Percentiles rank a stretch among this genome's conserved stretches.
Evolutionary conservation across 2,888 invertebrate species (phyloP).

Genomic region (Acanthopleura granulata): DNA sequence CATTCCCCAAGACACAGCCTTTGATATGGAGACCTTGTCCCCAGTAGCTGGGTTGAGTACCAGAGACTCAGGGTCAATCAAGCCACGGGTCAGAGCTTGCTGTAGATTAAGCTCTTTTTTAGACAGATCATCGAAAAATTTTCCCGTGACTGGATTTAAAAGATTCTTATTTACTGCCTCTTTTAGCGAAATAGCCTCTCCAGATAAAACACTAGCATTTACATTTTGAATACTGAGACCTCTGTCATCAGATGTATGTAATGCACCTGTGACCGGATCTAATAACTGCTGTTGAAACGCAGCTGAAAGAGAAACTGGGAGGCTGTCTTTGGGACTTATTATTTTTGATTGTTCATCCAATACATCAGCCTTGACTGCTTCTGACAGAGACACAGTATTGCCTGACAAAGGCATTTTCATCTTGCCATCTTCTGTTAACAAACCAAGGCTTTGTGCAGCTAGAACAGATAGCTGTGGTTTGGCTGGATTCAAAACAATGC

Average conservation of each 20-base stretch:
- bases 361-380: conserved; percentile 72
- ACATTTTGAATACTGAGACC: conserved; percentile 26
- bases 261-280: conserved; percentile 44
- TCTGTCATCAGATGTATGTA: conserved; percentile 37
- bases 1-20: conserved; percentile 14
- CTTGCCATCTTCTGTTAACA: conserved; percentile 74
- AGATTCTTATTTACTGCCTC: conserved; percentile 87
- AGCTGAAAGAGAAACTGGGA: conserved; percentile 69
- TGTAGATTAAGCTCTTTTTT: conserved; percentile 69
- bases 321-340: conserved; percentile 81
- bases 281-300: conserved; percentile 51
- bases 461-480: conserved; percentile 72
- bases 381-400: conserved; percentile 54
- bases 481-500: conserved; percentile 56
- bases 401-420: conserved; percentile 57
- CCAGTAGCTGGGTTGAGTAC: conserved; percentile 41
- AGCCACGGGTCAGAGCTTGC: conserved; percentile 55
- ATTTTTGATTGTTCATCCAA: conserved; percentile 86
- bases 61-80: conserved; percentile 48
- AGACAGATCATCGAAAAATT: conserved; percentile 84
- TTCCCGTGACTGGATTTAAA: conserved; percentile 84
- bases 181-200: conserved; percentile 36
- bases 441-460: conserved; percentile 76
- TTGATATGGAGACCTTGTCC: conserved; percentile 33
- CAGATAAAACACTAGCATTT: neutral